Evolutionary conservation across 2,797 vertebrate species (phyloP).

Genomic region (Coregonus sp.): DNA sequence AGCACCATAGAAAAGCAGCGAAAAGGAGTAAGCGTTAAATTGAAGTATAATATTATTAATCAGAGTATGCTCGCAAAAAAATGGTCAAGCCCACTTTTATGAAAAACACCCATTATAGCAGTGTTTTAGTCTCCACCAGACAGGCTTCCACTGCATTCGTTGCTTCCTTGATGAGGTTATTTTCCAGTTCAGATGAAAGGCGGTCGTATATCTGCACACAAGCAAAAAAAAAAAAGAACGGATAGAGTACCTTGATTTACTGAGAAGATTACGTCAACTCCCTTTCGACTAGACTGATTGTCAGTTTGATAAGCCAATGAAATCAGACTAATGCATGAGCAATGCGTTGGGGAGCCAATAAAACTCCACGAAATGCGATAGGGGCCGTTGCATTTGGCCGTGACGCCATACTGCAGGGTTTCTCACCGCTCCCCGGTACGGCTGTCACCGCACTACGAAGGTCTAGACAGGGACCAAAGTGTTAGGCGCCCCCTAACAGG

Average conservation of each 20-base stretch:
- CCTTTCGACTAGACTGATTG: slow-evolving; percentile 55
- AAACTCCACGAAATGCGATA: background rate
- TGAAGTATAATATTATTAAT: slow-evolving; percentile 52
- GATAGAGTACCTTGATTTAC: slow-evolving; percentile 77
- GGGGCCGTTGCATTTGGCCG: slow-evolving; percentile 27
- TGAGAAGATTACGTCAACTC: slow-evolving; percentile 83
- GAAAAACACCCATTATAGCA: slow-evolving; percentile 75
- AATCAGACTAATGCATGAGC: slow-evolving; percentile 25
- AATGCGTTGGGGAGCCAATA: slow-evolving; percentile 60
- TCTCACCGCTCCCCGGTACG: slow-evolving; percentile 66
- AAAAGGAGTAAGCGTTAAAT: slow-evolving; percentile 56
- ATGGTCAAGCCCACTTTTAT: slow-evolving; percentile 60
- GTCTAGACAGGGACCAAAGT: slow-evolving; percentile 19
- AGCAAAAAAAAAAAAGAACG: slow-evolving; percentile 56
- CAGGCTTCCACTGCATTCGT: slow-evolving; percentile 32
- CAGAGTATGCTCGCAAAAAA: slow-evolving; percentile 64
- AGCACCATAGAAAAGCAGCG: slow-evolving; percentile 58
- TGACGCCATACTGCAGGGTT: slow-evolving; percentile 85
- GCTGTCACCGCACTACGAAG: slow-evolving; percentile 58
- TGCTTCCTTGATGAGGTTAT: slow-evolving; percentile 34
- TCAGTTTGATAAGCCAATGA: slow-evolving; percentile 57
- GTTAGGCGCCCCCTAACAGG: slow-evolving; percentile 64
- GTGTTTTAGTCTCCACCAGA: slow-evolving; percentile 52
- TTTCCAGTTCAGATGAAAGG: slow-evolving; percentile 42
- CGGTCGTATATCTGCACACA: slow-evolving; percentile 50